These are phyloP conservation scores for Dallia pectoralis DNA, from an alignment of 2,797 vertebrate species.

Conservation along the genomic window DNA sequence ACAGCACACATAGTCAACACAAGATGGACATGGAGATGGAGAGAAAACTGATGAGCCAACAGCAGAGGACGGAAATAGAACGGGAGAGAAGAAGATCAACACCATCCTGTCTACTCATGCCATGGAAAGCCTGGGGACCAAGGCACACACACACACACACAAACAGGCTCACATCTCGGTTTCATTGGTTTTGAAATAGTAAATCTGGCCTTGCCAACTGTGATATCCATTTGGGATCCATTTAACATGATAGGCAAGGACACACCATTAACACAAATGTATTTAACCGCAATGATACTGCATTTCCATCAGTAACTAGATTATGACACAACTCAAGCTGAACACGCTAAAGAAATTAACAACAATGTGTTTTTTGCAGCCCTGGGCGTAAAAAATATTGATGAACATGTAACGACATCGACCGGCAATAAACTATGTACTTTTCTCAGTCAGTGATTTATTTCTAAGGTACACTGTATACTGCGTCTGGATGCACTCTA, in stretches of 20 bases:
- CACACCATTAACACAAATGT: not conserved
- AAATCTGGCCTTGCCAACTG: not conserved
- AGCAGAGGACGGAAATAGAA: conserved; percentile 21
- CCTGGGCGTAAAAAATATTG: not conserved
- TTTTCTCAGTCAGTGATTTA: too few relatives aligned
- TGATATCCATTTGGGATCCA: not conserved
- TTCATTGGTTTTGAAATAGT: not conserved
- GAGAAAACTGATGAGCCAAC: conserved; percentile 45
- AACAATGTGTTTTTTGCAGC: too few relatives aligned
- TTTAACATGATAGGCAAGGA: not conserved
- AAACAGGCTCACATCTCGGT: conserved; percentile 5
- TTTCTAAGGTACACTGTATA: too few relatives aligned
- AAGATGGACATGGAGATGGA: conserved; percentile 34
- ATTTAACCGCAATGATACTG: not conserved
- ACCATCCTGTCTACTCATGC: conserved; percentile 29
- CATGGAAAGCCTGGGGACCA: conserved; percentile 38
- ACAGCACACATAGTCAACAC: not conserved
- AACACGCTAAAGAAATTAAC: not conserved
- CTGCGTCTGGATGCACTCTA: too few relatives aligned
- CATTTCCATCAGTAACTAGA: not conserved
- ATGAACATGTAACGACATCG: not conserved
- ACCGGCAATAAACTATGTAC: conserved; percentile 11
- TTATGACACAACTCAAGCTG: not conserved
- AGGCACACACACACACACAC: not conserved
- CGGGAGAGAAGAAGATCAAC: not conserved